Percentiles rank a stretch among this genome's conserved stretches.
phyloP scores from a whole-genome alignment of 53 echinoderm and acorn worm species.

The Holothuria leucospilota region DNA sequence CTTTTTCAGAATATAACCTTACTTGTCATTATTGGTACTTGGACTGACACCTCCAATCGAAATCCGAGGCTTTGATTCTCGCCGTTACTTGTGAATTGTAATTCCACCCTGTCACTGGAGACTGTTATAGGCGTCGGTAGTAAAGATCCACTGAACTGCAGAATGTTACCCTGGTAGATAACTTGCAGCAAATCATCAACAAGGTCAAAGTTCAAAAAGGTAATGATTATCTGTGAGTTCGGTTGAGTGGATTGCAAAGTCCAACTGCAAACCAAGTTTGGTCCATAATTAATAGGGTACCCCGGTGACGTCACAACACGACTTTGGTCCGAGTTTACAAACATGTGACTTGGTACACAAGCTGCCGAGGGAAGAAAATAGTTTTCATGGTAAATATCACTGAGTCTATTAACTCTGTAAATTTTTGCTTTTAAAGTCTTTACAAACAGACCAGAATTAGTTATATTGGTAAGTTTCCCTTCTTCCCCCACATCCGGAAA shows the following conservation, averaged over 20 bases:
- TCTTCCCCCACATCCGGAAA: no score
- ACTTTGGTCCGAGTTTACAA: not conserved
- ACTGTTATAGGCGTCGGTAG: slow-evolving; percentile 37
- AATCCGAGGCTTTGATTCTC: slow-evolving; percentile 20
- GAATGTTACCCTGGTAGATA: not conserved
- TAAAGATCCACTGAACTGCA: not conserved
- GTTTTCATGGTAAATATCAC: no score
- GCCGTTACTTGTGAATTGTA: slow-evolving; percentile 23
- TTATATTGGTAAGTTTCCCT: no score
- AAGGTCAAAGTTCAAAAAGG: slow-evolving; percentile 35
- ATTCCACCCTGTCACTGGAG: not conserved
- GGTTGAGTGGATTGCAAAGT: not conserved
- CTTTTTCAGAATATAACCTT: not conserved
- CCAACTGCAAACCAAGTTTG: slow-evolving; percentile 26
- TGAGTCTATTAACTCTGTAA: no score
- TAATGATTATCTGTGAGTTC: not conserved
- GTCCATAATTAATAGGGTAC: slow-evolving; percentile 17
- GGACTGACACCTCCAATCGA: not conserved
- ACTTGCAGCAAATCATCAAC: slow-evolving; percentile 1
- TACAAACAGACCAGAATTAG: no score
- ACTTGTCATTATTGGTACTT: not conserved
- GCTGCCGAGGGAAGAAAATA: not conserved
- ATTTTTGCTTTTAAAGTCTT: no score
- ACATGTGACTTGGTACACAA: not conserved
- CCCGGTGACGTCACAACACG: slow-evolving; percentile 17